phyloP scores from a whole-genome alignment of 2,888 invertebrate genomes.

The Ceramica pisi region DNA sequence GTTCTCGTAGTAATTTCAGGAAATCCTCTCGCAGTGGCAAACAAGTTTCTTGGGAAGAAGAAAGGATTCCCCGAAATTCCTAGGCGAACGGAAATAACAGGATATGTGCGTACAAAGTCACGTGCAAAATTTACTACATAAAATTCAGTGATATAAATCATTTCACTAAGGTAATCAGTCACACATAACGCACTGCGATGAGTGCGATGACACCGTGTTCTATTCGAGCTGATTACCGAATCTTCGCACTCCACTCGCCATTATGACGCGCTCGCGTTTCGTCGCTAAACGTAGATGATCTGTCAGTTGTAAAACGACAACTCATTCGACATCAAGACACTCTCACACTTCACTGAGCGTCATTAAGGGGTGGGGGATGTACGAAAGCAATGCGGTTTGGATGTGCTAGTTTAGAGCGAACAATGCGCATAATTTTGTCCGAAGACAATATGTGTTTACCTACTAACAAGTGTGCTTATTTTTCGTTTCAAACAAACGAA shows the following conservation, averaged over 20 bases:
- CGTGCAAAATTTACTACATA: no score
- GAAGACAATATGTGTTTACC: neutral
- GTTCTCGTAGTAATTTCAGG: no score
- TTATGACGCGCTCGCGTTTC: constrained; percentile 51
- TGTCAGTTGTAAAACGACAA: constrained; percentile 80
- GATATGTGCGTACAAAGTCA: no score
- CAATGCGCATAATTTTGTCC: neutral
- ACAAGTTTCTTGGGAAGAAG: no score
- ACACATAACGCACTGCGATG: constrained; percentile 32
- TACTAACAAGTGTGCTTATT: no score
- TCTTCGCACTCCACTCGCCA: constrained; percentile 59
- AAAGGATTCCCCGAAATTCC: no score
- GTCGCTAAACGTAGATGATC: constrained; percentile 68
- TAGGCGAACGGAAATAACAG: no score
- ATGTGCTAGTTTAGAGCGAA: constrained; percentile 25
- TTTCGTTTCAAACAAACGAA: no score
- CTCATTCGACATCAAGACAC: constrained; percentile 81
- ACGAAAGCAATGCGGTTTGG: constrained; percentile 37
- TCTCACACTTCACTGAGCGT: constrained; percentile 75
- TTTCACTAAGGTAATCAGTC: constrained; percentile 37
- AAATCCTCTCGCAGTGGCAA: no score
- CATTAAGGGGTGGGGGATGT: constrained; percentile 70
- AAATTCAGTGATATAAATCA: constrained; percentile 1
- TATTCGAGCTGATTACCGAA: constrained; percentile 68
- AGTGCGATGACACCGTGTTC: constrained; percentile 17